Base-by-base conservation (phyloP, 2,888 invertebrate genomes). In the Macrosoma leucophasiata region DNA sequence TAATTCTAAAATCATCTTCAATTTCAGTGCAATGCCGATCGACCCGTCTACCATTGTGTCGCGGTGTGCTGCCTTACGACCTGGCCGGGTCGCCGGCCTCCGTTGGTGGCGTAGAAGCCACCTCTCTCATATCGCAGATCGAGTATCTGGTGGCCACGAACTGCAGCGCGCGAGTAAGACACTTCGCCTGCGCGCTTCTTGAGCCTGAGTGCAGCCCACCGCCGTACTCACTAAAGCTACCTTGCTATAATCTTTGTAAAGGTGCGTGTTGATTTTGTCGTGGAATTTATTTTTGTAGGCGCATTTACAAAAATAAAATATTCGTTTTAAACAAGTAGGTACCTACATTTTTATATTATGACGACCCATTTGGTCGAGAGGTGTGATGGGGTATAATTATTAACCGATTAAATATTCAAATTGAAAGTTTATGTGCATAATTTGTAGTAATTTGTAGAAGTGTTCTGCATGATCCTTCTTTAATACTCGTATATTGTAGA, bases 21-120 rank as follows among this genome's bases (percentile, higher is more conserved):
- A 18, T 70, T 71, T 13, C 68, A 86, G 86, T 73, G 20, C 77
- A 76, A 45, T 87, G 87, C 53, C 79, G 74, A n/a, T 87, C 87
- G 1, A 85, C 87, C 2, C 71, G 74, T 3, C 56, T 86, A 27
- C 55, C 70, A 5, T 53, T 87, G 29, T 90, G 90, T 48, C 86
- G 87, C n/a, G 89, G 88, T 2, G 84, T 90, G 3, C 64, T 90
- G n/a, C 89, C 89, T 1, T 90, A 90, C 54, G 90, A 90, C 65
- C 62, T 90, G 44, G 89, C 90, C 2, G 86, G 87, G 6, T 55
- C 75, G 3, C 71, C 86, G 1, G 66, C 66, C 1, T 70, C 65
- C 3, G 56, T 85, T n/a, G 65, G 59, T 9, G 70, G 71, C 8
- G 53, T 67, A 4, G 74, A 82, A 3, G 55, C 82, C 4, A 69